phyloP scores from a whole-genome alignment of 2,888 invertebrate genomes.

The Zygaena filipendulae region DNA sequence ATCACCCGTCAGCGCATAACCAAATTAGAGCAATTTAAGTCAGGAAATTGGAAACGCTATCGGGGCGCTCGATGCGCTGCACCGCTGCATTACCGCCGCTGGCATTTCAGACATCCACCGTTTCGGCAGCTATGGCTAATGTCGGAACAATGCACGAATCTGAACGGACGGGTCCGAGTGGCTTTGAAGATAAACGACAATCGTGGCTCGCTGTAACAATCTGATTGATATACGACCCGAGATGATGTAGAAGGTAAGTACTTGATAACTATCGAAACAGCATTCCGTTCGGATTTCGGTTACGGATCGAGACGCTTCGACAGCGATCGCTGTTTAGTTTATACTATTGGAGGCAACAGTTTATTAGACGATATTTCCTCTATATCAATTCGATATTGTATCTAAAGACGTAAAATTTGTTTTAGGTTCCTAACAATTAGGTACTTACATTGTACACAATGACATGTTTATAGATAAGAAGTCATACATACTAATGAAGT shows the following conservation, averaged over 20 bases:
- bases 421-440: too few relatives aligned
- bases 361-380: too few relatives aligned
- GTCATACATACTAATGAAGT: too few relatives aligned
- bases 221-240: constrained; percentile 63
- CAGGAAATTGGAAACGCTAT: constrained; percentile 67
- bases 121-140: constrained; percentile 53
- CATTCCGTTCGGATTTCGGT: constrained; percentile 59
- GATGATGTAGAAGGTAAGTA: constrained; percentile 54
- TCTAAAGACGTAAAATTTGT: too few relatives aligned
- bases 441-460: too few relatives aligned
- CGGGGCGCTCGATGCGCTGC: constrained; percentile 46
- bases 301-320: constrained; percentile 58
- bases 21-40: constrained; percentile 68
- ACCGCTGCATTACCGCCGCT: constrained; percentile 36
- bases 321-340: constrained; percentile 57
- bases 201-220: constrained; percentile 60
- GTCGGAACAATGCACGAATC: constrained; percentile 65
- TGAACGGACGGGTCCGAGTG: constrained; percentile 59
- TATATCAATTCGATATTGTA: too few relatives aligned
- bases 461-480: too few relatives aligned
- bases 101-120: constrained; percentile 62
- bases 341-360: too few relatives aligned
- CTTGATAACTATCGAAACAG: too few relatives aligned
- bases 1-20: constrained; percentile 61
- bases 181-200: constrained; percentile 64